Evolutionary conservation across 2,797 vertebrate genomes (phyloP).

Genomic region (Hydrolagus colliei): DNA sequence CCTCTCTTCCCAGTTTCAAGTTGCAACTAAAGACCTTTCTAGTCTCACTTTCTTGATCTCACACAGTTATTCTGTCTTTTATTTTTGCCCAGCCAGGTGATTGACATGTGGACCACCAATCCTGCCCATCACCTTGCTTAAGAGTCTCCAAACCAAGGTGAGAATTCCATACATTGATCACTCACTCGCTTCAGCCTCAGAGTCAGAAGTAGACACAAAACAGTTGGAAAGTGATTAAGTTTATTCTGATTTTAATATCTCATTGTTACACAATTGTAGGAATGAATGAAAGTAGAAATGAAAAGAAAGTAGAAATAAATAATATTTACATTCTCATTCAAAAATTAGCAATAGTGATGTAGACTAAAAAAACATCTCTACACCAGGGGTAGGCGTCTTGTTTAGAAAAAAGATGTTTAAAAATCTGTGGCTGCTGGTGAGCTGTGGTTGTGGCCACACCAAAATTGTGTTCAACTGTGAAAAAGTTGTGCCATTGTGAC

Average conservation of each 20-base stretch:
- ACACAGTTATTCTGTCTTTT: too few species aligned
- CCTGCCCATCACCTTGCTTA: too few species aligned
- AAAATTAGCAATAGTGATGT: conserved; percentile 12
- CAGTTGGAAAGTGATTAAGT: not conserved
- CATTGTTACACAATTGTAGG: not conserved
- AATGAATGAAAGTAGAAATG: too few species aligned
- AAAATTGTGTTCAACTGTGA: not conserved
- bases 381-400: not conserved
- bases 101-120: too few species aligned
- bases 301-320: conserved; percentile 21
- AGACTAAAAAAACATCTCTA: not conserved
- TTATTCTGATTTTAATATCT: conserved; percentile 12
- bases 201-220: too few species aligned
- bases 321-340: conserved; percentile 22
- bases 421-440: not conserved
- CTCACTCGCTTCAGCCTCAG: not conserved
- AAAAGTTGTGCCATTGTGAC: not conserved
- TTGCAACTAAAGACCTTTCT: too few species aligned
- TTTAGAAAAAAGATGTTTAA: conserved; percentile 6
- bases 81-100: too few species aligned
- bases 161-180: too few species aligned
- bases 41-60: too few species aligned
- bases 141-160: too few species aligned
- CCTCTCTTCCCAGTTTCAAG: too few species aligned
- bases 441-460: too few species aligned